A percentile compares a stretch with the other conserved stretches of the same genome.
These are phyloP conservation scores for Apis laboriosa DNA, from an alignment of 1,140 invertebrate genomes.

Conservation along the genomic window DNA sequence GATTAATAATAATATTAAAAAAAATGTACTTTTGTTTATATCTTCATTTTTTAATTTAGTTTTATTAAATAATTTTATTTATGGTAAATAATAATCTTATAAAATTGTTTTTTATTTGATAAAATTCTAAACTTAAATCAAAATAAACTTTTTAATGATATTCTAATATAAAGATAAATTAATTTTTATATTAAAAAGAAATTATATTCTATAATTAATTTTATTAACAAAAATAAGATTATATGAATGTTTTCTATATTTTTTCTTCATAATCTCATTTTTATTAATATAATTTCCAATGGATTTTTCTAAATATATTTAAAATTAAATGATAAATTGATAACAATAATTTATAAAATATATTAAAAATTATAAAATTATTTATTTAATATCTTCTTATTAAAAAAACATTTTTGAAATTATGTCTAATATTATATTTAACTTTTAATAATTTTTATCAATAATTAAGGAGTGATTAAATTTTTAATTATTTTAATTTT, in stretches of 20 bases:
- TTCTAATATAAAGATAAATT: not conserved
- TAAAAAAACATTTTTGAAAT: not conserved
- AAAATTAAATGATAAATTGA: no score
- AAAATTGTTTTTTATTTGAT: not conserved
- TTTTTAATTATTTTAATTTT: not conserved
- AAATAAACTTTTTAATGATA: not conserved
- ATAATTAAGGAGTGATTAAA: not conserved
- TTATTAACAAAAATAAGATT: no score
- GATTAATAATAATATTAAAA: not conserved
- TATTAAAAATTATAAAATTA: not conserved
- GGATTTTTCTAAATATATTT: not conserved
- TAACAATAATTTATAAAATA: not conserved
- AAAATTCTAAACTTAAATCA: not conserved
- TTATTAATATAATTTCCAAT: not conserved
- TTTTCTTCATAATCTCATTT: not conserved
- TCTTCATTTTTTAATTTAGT: not conserved
- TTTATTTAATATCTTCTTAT: not conserved
- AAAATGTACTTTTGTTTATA: constrained; percentile 4
- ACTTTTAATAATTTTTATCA: not conserved
- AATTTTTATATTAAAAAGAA: not conserved
- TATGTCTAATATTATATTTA: not conserved
- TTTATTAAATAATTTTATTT: not conserved
- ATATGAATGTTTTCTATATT: not conserved
- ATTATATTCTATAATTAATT: no score
- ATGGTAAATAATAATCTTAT: not conserved